Base-by-base conservation (phyloP, 2,113 vertebrate genomes). In the Leuciscus idus region DNA sequence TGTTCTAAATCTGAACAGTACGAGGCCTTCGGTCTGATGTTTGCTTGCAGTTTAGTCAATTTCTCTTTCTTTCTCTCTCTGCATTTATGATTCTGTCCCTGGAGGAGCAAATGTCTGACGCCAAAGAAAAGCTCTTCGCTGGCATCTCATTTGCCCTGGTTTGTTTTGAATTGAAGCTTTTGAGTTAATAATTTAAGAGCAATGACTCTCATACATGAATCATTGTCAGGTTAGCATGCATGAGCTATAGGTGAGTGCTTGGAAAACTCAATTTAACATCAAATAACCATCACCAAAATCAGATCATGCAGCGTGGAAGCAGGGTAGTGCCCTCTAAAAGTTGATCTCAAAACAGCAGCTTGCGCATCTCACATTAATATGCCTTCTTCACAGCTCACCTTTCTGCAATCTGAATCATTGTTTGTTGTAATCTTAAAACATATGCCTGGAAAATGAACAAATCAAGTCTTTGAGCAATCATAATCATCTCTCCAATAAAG, bases 161-260 rank as follows among this genome's bases (percentile, higher is more conserved):
- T 72, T 83, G 81, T 70, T 72, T 70, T 50, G 28, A 17, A 83
- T 55, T 55, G 46, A 83, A 83, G 64, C 46, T 48, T 83, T 70
- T 72, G 64, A 83, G 30, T 83, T 48, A 83, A 83, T 83, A 83
- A 83, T 83, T 83, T 70, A 83, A 72, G 21, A 68, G 48, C 81
- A 83, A 81, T 81, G 43, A 70, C 64, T 70, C 26, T 72, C 81
- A 83, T 57, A 55, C 62, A 83, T 83, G 64, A 72, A 83, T 83
- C 81, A 83, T 36, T 55, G 81, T 83, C 81, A 72, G 48, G 62
- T 83, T 83, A 70, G 62, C 81, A 55, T 77, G 26, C 61, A 81
- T 81, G 61, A 81, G 43, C 39, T 66, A 81, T 66, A 66, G 39
- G 79, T 66, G 39, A 81, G 26, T 66, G 61, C 61, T 66, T 48